Evolutionary conservation across 2,797 vertebrate species (phyloP).

Genomic region (Lithobates sylvaticus): DNA sequence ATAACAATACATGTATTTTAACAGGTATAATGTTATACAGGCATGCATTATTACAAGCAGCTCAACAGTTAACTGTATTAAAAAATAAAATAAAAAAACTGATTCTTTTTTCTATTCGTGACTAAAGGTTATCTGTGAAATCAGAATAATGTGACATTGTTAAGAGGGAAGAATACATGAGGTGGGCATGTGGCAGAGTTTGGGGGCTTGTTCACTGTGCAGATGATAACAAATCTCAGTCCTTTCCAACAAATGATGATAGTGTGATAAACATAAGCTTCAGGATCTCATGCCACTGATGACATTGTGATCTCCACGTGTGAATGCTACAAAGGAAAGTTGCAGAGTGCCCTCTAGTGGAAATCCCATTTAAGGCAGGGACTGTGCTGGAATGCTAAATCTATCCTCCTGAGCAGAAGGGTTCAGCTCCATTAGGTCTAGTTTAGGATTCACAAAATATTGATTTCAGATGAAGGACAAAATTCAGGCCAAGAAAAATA

Average conservation of each 20-base stretch:
- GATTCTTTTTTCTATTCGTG: not conserved
- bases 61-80: not conserved
- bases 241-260: conserved; percentile 43
- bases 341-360: conserved; percentile 58
- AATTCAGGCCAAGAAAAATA: conserved; percentile 46
- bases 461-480: conserved; percentile 47
- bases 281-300: conserved; percentile 35
- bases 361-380: not conserved
- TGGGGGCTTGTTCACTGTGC: not conserved
- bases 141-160: not conserved
- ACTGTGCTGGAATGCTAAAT: conserved; percentile 32
- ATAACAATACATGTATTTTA: not conserved
- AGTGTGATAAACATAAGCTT: conserved; percentile 45
- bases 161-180: not conserved
- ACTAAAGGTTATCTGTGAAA: not conserved
- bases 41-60: not conserved
- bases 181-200: not conserved
- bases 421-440: conserved; percentile 49
- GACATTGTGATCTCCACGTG: conserved; percentile 55
- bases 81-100: too few relatives aligned
- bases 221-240: conserved; percentile 19
- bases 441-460: conserved; percentile 46
- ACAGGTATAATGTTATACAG: not conserved
- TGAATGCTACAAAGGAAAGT: conserved; percentile 44
- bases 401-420: not conserved